phyloP scores from a whole-genome alignment of 35 echinoderm and acorn worm genomes.

The Apostichopus californicus region DNA sequence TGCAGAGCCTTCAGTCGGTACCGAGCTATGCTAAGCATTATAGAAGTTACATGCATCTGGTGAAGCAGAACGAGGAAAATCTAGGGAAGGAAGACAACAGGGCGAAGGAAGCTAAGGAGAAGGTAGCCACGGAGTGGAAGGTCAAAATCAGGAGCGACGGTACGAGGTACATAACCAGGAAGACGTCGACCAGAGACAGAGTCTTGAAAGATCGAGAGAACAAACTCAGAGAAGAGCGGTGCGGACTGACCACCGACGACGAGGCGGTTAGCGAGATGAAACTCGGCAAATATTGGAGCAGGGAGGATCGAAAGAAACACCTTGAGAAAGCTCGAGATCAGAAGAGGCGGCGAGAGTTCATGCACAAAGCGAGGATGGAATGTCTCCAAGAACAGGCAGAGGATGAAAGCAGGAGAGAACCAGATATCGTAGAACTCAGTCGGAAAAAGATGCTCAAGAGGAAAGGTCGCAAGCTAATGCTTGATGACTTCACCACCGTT shows the following conservation, averaged over 20 bases:
- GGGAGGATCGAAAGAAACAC: conserved; percentile 92
- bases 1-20: conserved; percentile 84
- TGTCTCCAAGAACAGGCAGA: conserved; percentile 90
- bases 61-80: conserved; percentile 96
- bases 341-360: conserved; percentile 81
- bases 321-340: conserved; percentile 92
- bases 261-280: conserved; percentile 99
- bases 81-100: conserved; percentile 49
- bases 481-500: conserved; percentile 98
- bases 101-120: conserved; percentile 56
- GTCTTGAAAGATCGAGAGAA: conserved; percentile 92
- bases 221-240: conserved; percentile 86
- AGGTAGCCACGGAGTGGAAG: conserved; percentile 83
- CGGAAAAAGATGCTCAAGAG: conserved; percentile 91
- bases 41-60: conserved; percentile 91
- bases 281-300: conserved; percentile 94
- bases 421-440: conserved; percentile 94
- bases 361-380: conserved; percentile 91
- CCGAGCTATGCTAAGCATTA: conserved; percentile 97
- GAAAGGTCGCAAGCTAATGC: conserved; percentile 79
- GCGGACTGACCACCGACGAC: conserved; percentile 94
- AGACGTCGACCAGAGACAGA: conserved; percentile 70
- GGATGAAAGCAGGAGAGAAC: conserved; percentile 73
- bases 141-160: conserved; percentile 99
- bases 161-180: conserved; percentile 92